Evolutionary conservation across 2,888 invertebrate genomes (phyloP), one percentile per base, ranked within the genome.

Genomic region (Ferrisia virgata): DNA sequence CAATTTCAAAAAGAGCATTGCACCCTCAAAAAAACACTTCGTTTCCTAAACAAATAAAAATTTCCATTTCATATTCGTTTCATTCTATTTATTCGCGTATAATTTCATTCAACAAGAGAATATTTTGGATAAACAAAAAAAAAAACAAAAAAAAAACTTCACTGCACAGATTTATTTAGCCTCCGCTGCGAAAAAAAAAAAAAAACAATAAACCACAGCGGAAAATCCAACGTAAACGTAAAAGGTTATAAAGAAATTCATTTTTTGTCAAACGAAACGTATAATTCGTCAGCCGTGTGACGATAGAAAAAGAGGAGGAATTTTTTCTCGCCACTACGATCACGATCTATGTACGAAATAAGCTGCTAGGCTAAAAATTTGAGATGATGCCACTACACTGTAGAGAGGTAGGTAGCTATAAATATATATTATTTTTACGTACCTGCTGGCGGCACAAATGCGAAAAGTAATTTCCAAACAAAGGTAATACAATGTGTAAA

Each of bases 401-500:
- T n/a, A n/a, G n/a, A n/a, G n/a, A n/a, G n/a, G n/a, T n/a, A n/a
- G n/a, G n/a, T n/a, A n/a, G n/a, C n/a, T n/a, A n/a, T n/a, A n/a
- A n/a, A n/a, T n/a, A n/a, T n/a, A n/a, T n/a, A n/a, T n/a, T n/a
- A n/a, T n/a, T n/a, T n/a, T n/a, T 36, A 79, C 79, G 31, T 58
- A 84, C 84, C 84, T 84, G 84, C 79, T 18, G 84, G 84, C 40
- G 84, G 84, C 28, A 84, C 79, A 31, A 84, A 79, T 5, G 84
- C 84, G 64, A 84, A 84, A 69, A 84, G 40, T 79, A 84, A 87
- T 79, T 84, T 84, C 84, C 84, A 84, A 69, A 84, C 9, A 58
- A 84, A 79, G 25, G 84, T 84, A 15, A 79, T 28, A 40, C 31
- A 79, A 79, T 84, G 79, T 15, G 79, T 84, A 36, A 84, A 40